A percentile compares a stretch with the other conserved stretches of the same genome.
Conservation (phyloP, 2,113 vertebrate genomes). For the Calonectris borealis region DNA sequence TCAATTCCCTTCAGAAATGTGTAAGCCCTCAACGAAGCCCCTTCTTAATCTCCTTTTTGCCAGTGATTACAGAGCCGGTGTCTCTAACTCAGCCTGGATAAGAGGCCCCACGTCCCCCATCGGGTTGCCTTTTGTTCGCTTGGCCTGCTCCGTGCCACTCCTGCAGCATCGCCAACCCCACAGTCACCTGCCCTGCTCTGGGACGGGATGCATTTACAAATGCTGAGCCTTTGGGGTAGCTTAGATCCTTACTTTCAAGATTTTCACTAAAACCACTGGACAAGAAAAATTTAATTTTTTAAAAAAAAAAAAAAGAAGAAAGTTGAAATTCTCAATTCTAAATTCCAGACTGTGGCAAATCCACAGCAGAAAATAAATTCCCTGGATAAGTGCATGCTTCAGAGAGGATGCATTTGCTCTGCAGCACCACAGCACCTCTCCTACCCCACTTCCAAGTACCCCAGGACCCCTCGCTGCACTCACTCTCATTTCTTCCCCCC, state of each 20-base stretch:
- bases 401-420: neutral
- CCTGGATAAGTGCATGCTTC: fast-evolving
- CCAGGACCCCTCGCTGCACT: neutral
- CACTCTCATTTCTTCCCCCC: neutral
- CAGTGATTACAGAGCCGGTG: neutral
- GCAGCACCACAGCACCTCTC: neutral
- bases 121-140: neutral
- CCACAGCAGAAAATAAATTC: neutral
- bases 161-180: neutral
- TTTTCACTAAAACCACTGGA: neutral
- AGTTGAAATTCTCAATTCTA: neutral
- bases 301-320: neutral
- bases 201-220: fast-evolving
- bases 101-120: neutral
- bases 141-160: fast-evolving
- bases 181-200: fast-evolving
- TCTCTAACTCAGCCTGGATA: neutral
- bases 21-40: conserved; percentile 34
- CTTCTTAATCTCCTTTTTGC: conserved; percentile 42
- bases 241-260: neutral
- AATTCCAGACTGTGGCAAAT: neutral
- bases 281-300: neutral
- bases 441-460: fast-evolving
- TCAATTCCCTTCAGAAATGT: conserved; percentile 45
- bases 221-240: neutral